Evolutionary conservation across 2,888 invertebrate species (phyloP), one percentile per base, ranked within the genome.

Genomic region (Magallana nippona): DNA sequence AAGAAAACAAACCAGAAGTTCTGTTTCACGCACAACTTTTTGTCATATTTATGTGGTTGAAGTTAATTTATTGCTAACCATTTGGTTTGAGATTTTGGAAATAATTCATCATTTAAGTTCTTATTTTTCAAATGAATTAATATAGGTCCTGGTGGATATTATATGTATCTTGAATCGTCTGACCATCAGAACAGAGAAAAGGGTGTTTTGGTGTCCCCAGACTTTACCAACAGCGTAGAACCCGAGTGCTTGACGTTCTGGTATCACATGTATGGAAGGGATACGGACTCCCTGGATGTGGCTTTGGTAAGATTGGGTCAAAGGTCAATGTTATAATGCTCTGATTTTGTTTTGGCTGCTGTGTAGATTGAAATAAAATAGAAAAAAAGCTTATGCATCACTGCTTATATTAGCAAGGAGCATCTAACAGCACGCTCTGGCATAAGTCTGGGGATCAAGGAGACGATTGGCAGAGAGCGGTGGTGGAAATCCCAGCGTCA

Each of bases 401-500:
- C 44, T 44, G 44, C 8, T 44, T 44, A 8, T 44, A 27, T 44
- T 0, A 44, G 44, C 44, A 44, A 44, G 44, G 44, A 44, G 44
- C 44, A 44, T 44, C 44, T 5, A 44, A 44, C 44, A 44, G 8
- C 44, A 44, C 44, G 44, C 3, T 71, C 44, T 82, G 82, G 82
- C 63, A 10, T 19, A 82, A 82, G 22, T 44, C 55, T 22, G 22
- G 19, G 2, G 56, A 82, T 13, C 82, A 82, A 55, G 82, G 82
- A 22, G 17, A 71, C 10, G 55, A 32, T 32, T 82, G 82, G 82
- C 44, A 44, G 44, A 44, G 44, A 44, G 44, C 71, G 55, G 22
- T 82, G 19, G 22, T 82, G 17, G 82, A 82, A 32, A 63, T 82
- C 11, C 82, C 63, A 17, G 15, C 71, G 55, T 82, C 82, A 44